Percentiles rank a stretch among this genome's conserved stretches.
Conservation (phyloP, 2,113 vertebrate genomes). For the Chlorocebus sabaeus region DNA sequence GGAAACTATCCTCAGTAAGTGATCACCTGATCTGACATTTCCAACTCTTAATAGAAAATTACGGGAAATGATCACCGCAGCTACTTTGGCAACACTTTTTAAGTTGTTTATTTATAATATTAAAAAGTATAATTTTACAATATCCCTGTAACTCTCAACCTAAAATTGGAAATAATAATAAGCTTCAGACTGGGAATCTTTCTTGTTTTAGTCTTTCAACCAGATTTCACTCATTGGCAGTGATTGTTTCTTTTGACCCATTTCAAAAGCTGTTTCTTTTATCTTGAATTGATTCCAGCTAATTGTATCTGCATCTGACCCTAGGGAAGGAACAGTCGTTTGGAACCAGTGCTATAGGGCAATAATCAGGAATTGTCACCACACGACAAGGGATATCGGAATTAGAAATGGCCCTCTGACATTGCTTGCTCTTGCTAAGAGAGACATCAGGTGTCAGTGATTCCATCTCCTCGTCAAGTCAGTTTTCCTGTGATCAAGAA, state of each 20-base stretch:
- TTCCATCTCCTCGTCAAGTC: background rate
- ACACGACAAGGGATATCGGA: background rate
- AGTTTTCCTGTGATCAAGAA: background rate
- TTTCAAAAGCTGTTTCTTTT: conserved; percentile 8
- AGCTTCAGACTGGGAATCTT: background rate
- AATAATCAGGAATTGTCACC: background rate
- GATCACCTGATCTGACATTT: background rate
- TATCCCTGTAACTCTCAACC: background rate
- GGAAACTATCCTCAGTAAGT: background rate
- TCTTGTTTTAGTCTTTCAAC: background rate
- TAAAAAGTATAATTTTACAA: background rate
- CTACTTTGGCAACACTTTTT: background rate
- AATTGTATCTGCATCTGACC: background rate
- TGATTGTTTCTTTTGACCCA: background rate
- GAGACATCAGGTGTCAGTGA: background rate
- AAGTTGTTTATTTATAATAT: background rate
- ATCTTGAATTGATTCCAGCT: background rate
- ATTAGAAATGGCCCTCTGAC: background rate
- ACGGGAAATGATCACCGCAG: background rate
- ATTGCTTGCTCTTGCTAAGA: background rate
- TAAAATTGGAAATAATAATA: background rate
- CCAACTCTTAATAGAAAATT: background rate
- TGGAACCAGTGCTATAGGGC: background rate
- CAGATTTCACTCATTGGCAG: background rate
- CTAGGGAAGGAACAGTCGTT: background rate